phyloP scores from a whole-genome alignment of 2,113 vertebrate species.

The Emydura subglobosa region DNA sequence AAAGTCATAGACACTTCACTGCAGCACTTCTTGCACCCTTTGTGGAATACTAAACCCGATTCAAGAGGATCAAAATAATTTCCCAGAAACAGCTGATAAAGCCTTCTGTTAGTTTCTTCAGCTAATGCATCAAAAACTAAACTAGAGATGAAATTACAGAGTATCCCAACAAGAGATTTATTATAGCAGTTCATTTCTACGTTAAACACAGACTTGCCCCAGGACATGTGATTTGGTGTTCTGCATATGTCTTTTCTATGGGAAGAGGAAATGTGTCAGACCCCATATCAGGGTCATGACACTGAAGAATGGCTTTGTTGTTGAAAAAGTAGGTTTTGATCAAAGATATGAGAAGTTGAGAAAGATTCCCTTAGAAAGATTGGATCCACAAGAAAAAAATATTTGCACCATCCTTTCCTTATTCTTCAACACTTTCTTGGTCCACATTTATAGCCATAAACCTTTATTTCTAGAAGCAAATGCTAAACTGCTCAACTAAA shows the following conservation, averaged over 20 bases:
- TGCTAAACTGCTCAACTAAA: neutral
- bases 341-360: neutral
- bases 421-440: neutral
- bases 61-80: neutral
- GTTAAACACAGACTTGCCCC: neutral
- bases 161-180: neutral
- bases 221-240: neutral
- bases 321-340: neutral
- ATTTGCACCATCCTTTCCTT: neutral
- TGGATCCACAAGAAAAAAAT: neutral
- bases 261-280: neutral
- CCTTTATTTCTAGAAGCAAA: neutral
- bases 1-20: neutral
- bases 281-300: neutral
- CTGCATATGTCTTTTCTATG: neutral
- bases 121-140: neutral
- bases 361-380: conserved; percentile 16
- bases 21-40: neutral
- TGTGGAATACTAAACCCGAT: neutral
- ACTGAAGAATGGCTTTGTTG: neutral
- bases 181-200: neutral
- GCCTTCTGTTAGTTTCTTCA: neutral
- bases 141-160: neutral
- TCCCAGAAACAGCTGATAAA: neutral
- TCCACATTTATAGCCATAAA: neutral